A percentile compares a stretch with the other conserved stretches of the same genome.
phyloP scores from a whole-genome alignment of 2,888 invertebrate species.

The Podotricha telesiphe region DNA sequence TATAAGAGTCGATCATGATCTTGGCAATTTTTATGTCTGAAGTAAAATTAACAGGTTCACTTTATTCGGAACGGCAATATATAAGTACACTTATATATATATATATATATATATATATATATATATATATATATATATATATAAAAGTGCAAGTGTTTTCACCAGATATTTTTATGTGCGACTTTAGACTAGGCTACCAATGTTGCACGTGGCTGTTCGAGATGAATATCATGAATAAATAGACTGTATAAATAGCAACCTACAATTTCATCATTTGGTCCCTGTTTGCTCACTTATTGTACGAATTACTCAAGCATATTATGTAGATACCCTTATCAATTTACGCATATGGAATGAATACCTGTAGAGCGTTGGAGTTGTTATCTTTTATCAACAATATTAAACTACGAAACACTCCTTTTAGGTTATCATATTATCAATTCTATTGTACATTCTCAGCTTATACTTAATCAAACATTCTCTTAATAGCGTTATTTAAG shows the following conservation, averaged over 20 bases:
- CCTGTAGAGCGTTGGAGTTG: constrained; percentile 34
- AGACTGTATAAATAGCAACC: constrained; percentile 16
- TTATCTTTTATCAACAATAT: constrained; percentile 40
- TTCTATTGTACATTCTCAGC: constrained; percentile 13
- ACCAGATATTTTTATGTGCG: background rate
- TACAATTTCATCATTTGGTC: constrained; percentile 25
- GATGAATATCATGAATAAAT: constrained; percentile 24
- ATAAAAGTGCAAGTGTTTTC: too few relatives aligned
- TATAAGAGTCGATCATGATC: constrained; percentile 7
- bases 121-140: too few relatives aligned
- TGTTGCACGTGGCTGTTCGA: constrained; percentile 17
- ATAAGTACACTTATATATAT: too few relatives aligned
- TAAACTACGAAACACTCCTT: constrained; percentile 38
- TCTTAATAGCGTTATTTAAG: background rate
- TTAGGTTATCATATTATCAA: constrained; percentile 27
- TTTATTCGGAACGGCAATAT: background rate
- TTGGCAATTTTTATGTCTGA: background rate
- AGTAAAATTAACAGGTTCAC: background rate
- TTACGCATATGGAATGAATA: constrained; percentile 31
- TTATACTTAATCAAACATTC: constrained; percentile 7
- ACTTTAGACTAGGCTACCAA: background rate
- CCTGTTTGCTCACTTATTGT: constrained; percentile 20
- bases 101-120: too few relatives aligned
- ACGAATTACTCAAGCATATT: constrained; percentile 28
- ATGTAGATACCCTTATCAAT: constrained; percentile 36